phyloP scores from a whole-genome alignment of 2,113 vertebrate genomes.

The Mormoops blainvillei region DNA sequence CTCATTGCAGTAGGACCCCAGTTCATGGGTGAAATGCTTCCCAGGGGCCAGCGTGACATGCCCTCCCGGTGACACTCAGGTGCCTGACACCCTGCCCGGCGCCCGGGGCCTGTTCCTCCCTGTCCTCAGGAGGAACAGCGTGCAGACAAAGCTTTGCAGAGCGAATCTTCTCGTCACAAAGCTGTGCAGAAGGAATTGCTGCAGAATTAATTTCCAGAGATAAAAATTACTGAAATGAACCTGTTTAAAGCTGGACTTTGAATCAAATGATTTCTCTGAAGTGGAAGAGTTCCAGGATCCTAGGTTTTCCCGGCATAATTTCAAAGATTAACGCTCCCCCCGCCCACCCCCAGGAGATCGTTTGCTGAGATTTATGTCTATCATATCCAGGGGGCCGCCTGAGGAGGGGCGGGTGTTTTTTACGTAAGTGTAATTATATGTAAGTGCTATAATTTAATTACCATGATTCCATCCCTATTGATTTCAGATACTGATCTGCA shows the following conservation, averaged over 20 bases:
- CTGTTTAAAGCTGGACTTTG: conserved; percentile 35
- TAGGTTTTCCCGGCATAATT: conserved; percentile 73
- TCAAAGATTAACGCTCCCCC: conserved; percentile 63
- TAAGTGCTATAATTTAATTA: conserved; percentile 86
- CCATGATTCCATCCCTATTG: conserved; percentile 80
- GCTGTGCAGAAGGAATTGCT: background rate
- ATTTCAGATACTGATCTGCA: conserved; percentile 82
- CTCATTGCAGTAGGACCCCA: too few species aligned
- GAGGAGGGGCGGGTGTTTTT: conserved; percentile 77
- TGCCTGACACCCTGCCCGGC: rapidly evolving
- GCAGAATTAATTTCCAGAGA: conserved; percentile 38
- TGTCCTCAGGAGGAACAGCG: rapidly evolving
- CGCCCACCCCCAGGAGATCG: conserved; percentile 63
- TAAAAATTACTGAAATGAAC: conserved; percentile 35
- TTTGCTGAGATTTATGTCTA: conserved; percentile 77
- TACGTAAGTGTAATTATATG: conserved; percentile 83
- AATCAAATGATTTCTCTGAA: conserved; percentile 70
- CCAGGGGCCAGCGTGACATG: rapidly evolving
- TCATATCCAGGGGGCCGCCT: conserved; percentile 71
- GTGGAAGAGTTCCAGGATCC: conserved; percentile 56
- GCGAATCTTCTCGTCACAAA: rapidly evolving
- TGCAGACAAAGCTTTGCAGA: background rate
- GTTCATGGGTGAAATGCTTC: background rate
- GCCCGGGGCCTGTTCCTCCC: rapidly evolving
- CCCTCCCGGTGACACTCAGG: rapidly evolving